These are phyloP conservation scores for Neodiprion lecontei DNA, from an alignment of 1,140 invertebrate species.

Conservation along the genomic window DNA sequence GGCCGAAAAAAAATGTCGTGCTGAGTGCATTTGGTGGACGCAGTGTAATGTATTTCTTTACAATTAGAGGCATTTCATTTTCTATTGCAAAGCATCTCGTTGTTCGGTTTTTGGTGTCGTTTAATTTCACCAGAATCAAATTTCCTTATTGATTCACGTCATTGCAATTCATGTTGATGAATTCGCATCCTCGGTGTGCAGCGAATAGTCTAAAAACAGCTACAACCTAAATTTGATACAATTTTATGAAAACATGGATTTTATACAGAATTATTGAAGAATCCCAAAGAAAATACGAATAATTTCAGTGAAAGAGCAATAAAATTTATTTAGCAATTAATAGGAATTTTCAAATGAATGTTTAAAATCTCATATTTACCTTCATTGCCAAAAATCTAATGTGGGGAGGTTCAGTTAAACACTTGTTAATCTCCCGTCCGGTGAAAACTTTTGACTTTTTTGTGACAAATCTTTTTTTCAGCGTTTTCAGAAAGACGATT, in stretches of 20 bases:
- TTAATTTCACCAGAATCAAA: neutral
- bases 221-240: neutral
- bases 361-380: constrained; percentile 6
- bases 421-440: neutral
- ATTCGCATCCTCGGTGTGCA: constrained; percentile 1
- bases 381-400: neutral
- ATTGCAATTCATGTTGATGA: constrained; percentile 10
- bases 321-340: neutral
- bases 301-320: neutral
- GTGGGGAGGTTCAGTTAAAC: neutral
- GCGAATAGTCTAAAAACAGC: neutral
- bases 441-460: constrained; percentile 7
- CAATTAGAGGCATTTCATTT: neutral
- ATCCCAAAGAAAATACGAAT: neutral
- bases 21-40: neutral
- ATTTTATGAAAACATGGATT: neutral
- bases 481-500: neutral
- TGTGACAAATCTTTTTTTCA: neutral
- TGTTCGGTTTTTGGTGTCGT: neutral
- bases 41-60: neutral
- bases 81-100: neutral
- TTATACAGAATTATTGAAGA: neutral
- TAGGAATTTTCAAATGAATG: neutral
- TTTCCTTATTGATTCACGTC: neutral
- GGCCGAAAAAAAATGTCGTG: neutral